Percentiles rank a stretch among this genome's conserved stretches.
These are phyloP conservation scores for Aplodontia rufa DNA, from an alignment of 2,113 vertebrate species.

Conservation along the genomic window DNA sequence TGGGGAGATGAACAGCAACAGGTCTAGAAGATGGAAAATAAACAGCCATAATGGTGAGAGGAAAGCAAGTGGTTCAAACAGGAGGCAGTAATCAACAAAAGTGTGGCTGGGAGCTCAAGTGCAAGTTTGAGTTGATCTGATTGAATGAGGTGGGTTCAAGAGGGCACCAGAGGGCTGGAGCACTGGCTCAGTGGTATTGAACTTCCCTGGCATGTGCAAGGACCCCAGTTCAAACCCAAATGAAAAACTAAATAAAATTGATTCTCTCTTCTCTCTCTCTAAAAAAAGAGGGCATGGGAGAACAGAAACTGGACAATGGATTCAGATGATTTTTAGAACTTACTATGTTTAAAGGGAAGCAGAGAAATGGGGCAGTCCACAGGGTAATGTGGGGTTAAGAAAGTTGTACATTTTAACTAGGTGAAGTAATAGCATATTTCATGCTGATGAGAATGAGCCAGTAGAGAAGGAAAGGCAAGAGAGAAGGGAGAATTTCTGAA, in stretches of 20 bases:
- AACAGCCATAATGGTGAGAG: background rate
- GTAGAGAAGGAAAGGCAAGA: background rate
- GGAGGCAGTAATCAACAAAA: background rate
- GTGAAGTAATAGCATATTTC: background rate
- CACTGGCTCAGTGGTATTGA: too few species aligned
- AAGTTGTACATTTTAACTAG: background rate
- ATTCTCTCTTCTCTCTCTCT: too few species aligned
- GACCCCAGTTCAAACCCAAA: too few species aligned
- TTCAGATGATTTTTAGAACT: background rate
- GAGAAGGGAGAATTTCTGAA: background rate
- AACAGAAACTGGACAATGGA: background rate
- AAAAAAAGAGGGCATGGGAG: background rate
- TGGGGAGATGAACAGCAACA: background rate
- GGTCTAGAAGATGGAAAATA: background rate
- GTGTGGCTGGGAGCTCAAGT: background rate
- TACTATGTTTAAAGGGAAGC: background rate
- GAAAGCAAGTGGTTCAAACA: background rate
- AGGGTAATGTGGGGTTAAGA: background rate
- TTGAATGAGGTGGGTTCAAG: background rate
- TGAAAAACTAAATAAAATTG: too few species aligned
- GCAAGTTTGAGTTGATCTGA: background rate
- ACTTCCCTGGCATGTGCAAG: too few species aligned
- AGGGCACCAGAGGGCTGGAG: too few species aligned
- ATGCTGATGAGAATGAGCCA: background rate
- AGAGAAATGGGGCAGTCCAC: background rate